Base-by-base conservation (phyloP, 2,888 invertebrate genomes). In the Euzetes globulus region DNA sequence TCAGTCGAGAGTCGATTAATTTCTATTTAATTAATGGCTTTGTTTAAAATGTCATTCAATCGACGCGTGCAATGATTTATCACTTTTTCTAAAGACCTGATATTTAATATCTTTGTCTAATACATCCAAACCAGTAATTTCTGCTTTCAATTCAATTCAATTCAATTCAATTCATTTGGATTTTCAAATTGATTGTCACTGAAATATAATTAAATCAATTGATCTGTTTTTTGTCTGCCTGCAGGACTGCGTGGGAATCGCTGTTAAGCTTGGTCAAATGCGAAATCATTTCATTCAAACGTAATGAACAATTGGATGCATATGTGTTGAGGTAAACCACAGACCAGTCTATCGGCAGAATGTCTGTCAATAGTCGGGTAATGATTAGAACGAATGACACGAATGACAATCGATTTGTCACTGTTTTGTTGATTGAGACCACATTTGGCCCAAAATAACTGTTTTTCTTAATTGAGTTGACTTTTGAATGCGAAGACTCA, bases 221-320 rank as follows among this genome's bases (percentile, higher is more conserved):
- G 33, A 37, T 71, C 3, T 47, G 3, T 11, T 47, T 9, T n/a
- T 37, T 7, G 5, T 33, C 33, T 7, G 5, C 7, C 33, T 33
- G 33, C 25, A 79, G 79, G 60, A 52, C 76, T 33, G 73, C 75
- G 82, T 90, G 94, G 90, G 95, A 95, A 82, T 87, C 87, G 72
- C 86, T 98, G 75, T 85, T 98, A 83, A 90, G 93, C 84, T 88
- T 91, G 78, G 97, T 97, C 33, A 88, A 93, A 80, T 98, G 97
- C 84, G 95, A 95, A 85, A 95, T 98, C 78, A 94, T 98, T 83
- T 95, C 95, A 84, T 90, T 89, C 82, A 89, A 89, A 75, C 88
- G 89, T 82, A 94, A 93, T 84, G 91, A 92, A 79, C 88, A 90
- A 83, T 90, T 97, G 81, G 95, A 97, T 85, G 93, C 97, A 60